Evolutionary conservation across 2,113 vertebrate genomes (phyloP).

Genomic region (Cyprinodon brontotheroides): DNA sequence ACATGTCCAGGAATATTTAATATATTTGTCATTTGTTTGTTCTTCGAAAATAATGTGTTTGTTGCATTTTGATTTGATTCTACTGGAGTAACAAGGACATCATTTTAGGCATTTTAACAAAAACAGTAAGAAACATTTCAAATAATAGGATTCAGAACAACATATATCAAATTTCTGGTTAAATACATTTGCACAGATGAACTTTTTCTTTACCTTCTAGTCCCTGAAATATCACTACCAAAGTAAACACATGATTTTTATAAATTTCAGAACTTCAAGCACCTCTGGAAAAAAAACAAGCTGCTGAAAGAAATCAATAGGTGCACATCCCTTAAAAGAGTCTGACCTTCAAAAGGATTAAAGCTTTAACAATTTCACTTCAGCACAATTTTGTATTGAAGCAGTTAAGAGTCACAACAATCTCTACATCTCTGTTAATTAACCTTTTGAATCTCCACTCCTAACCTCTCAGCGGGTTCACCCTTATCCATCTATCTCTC

Average conservation of each 20-base stretch:
- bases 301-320: neutral
- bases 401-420: neutral
- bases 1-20: neutral
- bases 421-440: constrained; percentile 10
- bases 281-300: neutral
- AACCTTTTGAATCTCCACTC: constrained; percentile 15
- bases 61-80: too few species aligned
- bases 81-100: too few species aligned
- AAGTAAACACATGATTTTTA: neutral
- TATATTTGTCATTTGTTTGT: too few species aligned
- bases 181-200: too few species aligned
- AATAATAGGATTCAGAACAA: neutral
- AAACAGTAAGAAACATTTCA: too few species aligned
- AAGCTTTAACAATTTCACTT: constrained; percentile 8
- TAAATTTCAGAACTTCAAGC: neutral
- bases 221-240: neutral
- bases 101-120: too few species aligned
- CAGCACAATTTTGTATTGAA: constrained; percentile 6
- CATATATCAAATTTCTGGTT: neutral
- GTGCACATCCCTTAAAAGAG: constrained; percentile 5
- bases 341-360: neutral
- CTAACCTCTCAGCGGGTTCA: constrained; percentile 13
- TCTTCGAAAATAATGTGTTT: too few species aligned
- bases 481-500: neutral
- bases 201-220: neutral